phyloP scores from a whole-genome alignment of 1,140 invertebrate species.

The Drosophila bipectinata region DNA sequence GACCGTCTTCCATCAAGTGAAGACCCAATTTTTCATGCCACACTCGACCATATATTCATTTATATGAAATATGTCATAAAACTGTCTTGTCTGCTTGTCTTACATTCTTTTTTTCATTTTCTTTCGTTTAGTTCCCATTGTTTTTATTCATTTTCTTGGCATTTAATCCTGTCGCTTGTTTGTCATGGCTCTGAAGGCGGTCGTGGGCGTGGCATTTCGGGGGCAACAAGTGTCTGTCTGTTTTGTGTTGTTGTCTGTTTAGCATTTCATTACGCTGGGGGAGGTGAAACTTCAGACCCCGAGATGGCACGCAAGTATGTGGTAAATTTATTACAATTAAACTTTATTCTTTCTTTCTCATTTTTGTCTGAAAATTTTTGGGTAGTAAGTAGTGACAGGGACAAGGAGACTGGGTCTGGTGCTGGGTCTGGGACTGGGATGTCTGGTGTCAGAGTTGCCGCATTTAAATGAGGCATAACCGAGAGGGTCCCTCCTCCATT shows the following conservation, averaged over 20 bases:
- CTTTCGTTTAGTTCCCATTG: background rate
- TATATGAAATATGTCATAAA: conserved; percentile 49
- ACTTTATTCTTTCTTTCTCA: conserved; percentile 31
- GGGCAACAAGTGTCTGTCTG: conserved; percentile 63
- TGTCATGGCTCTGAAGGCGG: background rate
- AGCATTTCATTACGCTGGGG: conserved; percentile 54
- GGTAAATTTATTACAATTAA: conserved; percentile 78
- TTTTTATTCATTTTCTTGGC: conserved; percentile 6
- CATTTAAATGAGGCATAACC: conserved; percentile 69
- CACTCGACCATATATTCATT: conserved; percentile 30
- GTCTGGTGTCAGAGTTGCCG: conserved; percentile 44
- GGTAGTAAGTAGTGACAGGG: background rate
- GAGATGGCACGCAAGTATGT: conserved; percentile 45
- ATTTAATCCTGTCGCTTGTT: conserved; percentile 20
- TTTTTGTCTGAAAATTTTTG: background rate
- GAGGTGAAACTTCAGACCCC: conserved; percentile 17
- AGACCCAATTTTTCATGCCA: conserved; percentile 20
- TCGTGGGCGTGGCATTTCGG: conserved; percentile 22
- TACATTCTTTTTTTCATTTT: background rate
- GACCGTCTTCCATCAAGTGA: conserved; percentile 21
- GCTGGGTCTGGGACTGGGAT: background rate
- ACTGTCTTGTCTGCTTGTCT: conserved; percentile 42
- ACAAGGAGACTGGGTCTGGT: too few species aligned
- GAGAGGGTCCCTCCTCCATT: conserved; percentile 20
- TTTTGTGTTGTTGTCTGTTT: conserved; percentile 29